These are phyloP conservation scores for Iselma pallidipennis DNA, from an alignment of 2,888 invertebrate species.

Conservation along the genomic window DNA sequence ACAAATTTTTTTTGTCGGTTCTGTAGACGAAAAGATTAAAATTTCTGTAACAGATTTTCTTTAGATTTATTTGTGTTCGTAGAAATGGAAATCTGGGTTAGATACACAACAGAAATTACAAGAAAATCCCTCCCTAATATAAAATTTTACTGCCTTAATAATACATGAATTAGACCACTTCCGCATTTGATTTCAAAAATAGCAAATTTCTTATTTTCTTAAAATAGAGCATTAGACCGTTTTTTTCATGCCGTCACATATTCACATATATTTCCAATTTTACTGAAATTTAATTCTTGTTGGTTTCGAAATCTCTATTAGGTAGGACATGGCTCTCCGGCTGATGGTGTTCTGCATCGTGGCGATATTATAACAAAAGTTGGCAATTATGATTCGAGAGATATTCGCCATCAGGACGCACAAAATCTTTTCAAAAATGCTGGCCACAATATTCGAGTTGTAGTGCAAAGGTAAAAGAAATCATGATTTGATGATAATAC, in stretches of 20 bases:
- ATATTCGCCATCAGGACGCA: conserved; percentile 88
- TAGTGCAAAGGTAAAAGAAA: conserved; percentile 74
- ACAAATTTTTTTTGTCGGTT: background rate
- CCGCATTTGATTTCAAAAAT: background rate
- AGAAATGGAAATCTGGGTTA: background rate
- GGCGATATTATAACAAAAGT: conserved; percentile 92
- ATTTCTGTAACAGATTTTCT: too few relatives aligned
- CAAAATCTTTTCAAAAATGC: conserved; percentile 85
- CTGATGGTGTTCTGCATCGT: conserved; percentile 81
- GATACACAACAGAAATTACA: too few relatives aligned
- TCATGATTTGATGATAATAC: too few relatives aligned
- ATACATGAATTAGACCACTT: background rate
- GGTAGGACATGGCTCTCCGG: conserved; percentile 86
- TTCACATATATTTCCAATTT: too few relatives aligned
- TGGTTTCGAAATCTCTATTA: conserved; percentile 53
- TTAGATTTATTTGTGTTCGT: too few relatives aligned
- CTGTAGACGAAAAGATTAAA: too few relatives aligned
- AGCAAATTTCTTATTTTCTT: background rate
- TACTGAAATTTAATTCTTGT: too few relatives aligned
- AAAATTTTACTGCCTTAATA: background rate
- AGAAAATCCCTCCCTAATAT: background rate
- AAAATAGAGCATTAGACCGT: too few relatives aligned
- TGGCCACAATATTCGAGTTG: conserved; percentile 76
- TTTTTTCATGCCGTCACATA: too few relatives aligned
- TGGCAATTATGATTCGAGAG: conserved; percentile 85